Base-by-base conservation (phyloP, 2,113 vertebrate species). In the Tragelaphus scriptus region DNA sequence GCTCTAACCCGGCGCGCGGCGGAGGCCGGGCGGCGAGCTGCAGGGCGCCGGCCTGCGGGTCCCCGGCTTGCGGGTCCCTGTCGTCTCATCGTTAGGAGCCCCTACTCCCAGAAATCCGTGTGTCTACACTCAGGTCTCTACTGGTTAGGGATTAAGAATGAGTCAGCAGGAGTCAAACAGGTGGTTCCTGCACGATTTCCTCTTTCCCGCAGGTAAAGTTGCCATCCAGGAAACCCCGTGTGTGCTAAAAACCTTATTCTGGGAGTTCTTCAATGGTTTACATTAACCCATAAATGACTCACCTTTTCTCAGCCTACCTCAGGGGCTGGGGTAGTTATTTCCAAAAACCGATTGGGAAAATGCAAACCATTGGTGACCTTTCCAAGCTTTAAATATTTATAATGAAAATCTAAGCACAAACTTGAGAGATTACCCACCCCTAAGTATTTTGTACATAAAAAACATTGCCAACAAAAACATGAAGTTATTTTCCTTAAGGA, bases 31-130 rank as follows among this genome's bases (percentile, higher is more conserved):
- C 85, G 0, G 23, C n/a, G n/a, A 2, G 32, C 71, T 7, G 0
- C 4, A 1, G 30, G 87, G 55, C 19, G 49, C 61, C 2, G 1
- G 28, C 47, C 79, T 0, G n/a, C 61, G 2, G 13, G 28, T 44
- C 63, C 25, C 28, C 2, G 2, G 28, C 47, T 65, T 0, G n/a
- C 61, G 2, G 14, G 28, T 44, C 63, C 71, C 32, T 19, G 15
- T 6, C 1, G 3, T 44, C 5, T 53, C 28, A 0, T 4, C 53
- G 0, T 1, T 5, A 4, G 23, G 12, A 82, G 2, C 16, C 44
- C 44, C 30, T 17, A 6, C 1, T 5, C 68, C 30, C 51, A 2
- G 90, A 28, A 61, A 25, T 32, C 21, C 53, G 2, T 25, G 0
- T 12, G 32, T 23, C 88, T 10, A 0, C 91, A 2, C 68, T 19